Evolutionary conservation across 2,888 invertebrate species (phyloP), one percentile per base, ranked within the genome.

Genomic region (Drosophila fulvimacula): DNA sequence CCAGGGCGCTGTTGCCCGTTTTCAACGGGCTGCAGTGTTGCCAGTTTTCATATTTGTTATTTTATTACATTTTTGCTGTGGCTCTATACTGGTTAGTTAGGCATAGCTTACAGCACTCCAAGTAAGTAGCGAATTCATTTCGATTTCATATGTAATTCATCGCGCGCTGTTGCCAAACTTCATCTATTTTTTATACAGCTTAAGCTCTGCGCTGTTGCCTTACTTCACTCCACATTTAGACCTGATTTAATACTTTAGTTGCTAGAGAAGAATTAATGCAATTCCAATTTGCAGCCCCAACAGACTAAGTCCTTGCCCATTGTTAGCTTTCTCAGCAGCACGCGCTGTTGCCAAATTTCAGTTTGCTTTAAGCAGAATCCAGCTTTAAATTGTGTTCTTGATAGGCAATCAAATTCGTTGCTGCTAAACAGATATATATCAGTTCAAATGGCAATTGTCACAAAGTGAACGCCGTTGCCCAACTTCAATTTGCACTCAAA

Each of bases 321-420:
- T 17, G 5, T 15, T 15, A 36, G 36, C 36, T 24, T 6, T 6
- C 41, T 27, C 27, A 5, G 5, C 17, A 21, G 15, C 0, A 15
- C 15, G 32, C 51, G 10, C n/a, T 57, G 64, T 57, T 67, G 67
- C 38, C 61, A 41, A 15, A 44, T 39, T 65, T 27, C 39, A 39
- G 5, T 41, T 30, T 0, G 10, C 10, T 5, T 10, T 46, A 10
- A 10, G n/a, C n/a, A 27, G n/a, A 27, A 5, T 44, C 7, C 3
- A 1, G 44, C 24, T n/a, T 44, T n/a, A 2, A 44, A 15, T 27
- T 24, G 24, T 15, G 15, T 46, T 17, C 46, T 0, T 5, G 27
- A 2, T 24, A 15, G 24, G 0, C 27, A n/a, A 46, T 46, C 46
- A 11, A 17, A 46, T n/a, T 24, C 24, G 15, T 15, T 4, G 9